Evolutionary conservation across 2,888 invertebrate species (phyloP), one percentile per base, ranked within the genome.

Genomic region (Strigamia crassipes): DNA sequence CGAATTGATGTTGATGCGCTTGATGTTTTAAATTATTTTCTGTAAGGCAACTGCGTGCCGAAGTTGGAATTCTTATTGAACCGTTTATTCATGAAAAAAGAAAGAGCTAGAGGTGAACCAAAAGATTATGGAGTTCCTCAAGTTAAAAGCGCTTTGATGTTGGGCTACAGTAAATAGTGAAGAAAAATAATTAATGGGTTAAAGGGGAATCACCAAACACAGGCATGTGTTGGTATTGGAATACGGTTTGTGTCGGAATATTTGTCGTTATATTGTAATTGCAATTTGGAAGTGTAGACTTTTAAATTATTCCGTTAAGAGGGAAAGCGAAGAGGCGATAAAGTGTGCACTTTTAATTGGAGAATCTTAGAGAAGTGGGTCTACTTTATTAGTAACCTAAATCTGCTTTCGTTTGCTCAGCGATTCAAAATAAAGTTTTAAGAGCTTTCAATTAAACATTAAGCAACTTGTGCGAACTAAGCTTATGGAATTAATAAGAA

Each of bases 391-490:
- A 66, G 18, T 66, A 66, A 21, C 21, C 61, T 66, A 66, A 66
- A 66, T 66, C 61, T 66, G 61, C 61, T 66, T 66, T 9, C 61
- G n/a, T 66, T 66, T 66, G 61, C 23, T 66, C 8, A 23, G 23
- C 23, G 61, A 66, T 66, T 66, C 18, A 66, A 23, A 23, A 18
- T 66, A 66, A 66, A 66, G 61, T 66, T 66, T 66, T 66, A 66
- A 23, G 61, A 66, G 61, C 61, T 66, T 66, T 66, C 61, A 66
- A 21, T 66, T 66, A 66, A 66, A 66, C 61, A 66, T 66, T 66
- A 66, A 66, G 21, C 61, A 66, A 66, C 21, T 66, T 23, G 61
- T 66, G 61, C 3, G 21, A 66, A 23, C 12, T 66, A 66, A 46
- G 46, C 46, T 46, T n/a, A 38, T 38, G 38, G 38, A 5, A 38